phyloP scores from a whole-genome alignment of 2,888 invertebrate species.

The Noctua janthina region DNA sequence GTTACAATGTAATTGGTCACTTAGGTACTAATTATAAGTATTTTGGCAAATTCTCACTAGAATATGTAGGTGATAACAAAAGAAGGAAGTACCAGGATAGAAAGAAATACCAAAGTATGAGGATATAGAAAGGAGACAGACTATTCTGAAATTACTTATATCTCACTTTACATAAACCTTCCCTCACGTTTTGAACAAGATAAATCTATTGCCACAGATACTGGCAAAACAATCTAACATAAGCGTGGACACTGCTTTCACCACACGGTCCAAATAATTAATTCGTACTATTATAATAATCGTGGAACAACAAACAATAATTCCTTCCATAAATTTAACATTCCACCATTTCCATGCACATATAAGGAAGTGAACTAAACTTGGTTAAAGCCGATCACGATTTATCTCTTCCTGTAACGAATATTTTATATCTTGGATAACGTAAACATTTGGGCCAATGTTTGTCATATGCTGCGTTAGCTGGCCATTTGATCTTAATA shows the following conservation, averaged over 20 bases:
- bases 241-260: conserved; percentile 47
- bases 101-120: not conserved
- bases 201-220: conserved; percentile 35
- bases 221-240: conserved; percentile 29
- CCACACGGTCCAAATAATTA: conserved; percentile 58
- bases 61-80: not conserved
- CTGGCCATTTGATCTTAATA: conserved; percentile 81
- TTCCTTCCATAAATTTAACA: conserved; percentile 62
- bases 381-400: conserved; percentile 70
- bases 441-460: conserved; percentile 78
- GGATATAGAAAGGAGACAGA: not conserved
- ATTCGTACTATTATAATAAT: conserved; percentile 67
- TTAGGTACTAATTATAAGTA: not conserved
- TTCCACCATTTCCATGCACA: conserved; percentile 62
- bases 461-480: conserved; percentile 65
- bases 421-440: conserved; percentile 75
- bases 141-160: not conserved
- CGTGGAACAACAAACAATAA: conserved; percentile 65
- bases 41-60: not conserved
- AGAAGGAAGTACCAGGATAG: not conserved
- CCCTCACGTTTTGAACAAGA: not conserved
- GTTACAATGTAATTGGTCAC: not conserved
- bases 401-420: conserved; percentile 84
- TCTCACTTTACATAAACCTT: not conserved
- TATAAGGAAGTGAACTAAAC: conserved; percentile 74